A percentile compares a stretch with the other conserved stretches of the same genome.
phyloP scores from a whole-genome alignment of 2,113 vertebrate genomes.

The Siniperca chuatsi region DNA sequence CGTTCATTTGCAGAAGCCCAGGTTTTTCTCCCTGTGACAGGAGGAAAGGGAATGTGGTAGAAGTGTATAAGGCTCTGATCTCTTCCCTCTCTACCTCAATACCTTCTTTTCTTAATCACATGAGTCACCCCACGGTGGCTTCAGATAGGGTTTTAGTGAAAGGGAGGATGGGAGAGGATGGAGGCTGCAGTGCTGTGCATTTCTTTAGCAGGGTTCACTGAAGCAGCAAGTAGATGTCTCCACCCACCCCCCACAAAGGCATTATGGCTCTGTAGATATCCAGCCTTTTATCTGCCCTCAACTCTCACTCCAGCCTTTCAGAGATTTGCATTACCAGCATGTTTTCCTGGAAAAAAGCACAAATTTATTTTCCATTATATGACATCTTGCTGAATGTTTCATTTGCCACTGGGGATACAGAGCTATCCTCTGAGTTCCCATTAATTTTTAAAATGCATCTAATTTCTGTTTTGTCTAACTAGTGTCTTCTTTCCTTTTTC shows the following conservation, averaged over 20 bases:
- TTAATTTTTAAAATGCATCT: conserved; percentile 44
- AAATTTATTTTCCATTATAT: conserved; percentile 31
- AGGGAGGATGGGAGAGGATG: conserved; percentile 48
- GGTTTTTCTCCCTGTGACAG: conserved; percentile 37
- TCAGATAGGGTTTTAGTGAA: conserved; percentile 54
- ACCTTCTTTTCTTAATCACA: conserved; percentile 71
- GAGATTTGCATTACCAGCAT: conserved; percentile 40
- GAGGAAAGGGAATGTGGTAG: conserved; percentile 35
- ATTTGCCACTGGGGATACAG: conserved; percentile 6
- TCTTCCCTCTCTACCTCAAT: conserved; percentile 48
- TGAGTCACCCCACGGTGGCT: conserved; percentile 55
- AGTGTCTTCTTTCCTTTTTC: conserved; percentile 7
- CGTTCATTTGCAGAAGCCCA: conserved; percentile 30
- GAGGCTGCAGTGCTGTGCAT: conserved; percentile 37
- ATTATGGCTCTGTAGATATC: conserved; percentile 37
- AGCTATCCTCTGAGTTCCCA: conserved; percentile 35
- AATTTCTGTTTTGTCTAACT: conserved; percentile 50
- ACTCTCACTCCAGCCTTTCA: conserved; percentile 22
- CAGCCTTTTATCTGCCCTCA: conserved; percentile 41
- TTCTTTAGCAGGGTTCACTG: conserved; percentile 57
- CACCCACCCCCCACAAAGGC: conserved; percentile 27
- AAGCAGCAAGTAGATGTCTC: conserved; percentile 44
- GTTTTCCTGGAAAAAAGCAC: conserved; percentile 5
- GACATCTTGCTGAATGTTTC: conserved; percentile 49
- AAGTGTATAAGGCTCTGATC: conserved; percentile 56